phyloP scores from a whole-genome alignment of 2,113 vertebrate genomes.

The Bos indicus region DNA sequence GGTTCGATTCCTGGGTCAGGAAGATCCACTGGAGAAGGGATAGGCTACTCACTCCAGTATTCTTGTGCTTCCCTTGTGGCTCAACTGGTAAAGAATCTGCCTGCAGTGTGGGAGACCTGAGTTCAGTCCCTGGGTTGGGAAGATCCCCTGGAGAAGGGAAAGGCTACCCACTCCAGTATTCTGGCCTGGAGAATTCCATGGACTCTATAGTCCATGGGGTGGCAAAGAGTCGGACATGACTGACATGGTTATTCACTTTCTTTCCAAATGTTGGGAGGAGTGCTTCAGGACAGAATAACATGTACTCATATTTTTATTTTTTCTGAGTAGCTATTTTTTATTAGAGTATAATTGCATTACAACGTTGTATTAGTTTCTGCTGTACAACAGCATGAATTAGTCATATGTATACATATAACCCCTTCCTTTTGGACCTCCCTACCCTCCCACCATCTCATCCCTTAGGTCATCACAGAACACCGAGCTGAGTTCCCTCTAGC shows the following conservation, averaged over 20 bases:
- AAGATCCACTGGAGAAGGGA: background rate
- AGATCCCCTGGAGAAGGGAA: background rate
- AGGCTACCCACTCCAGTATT: background rate
- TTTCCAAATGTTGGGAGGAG: background rate
- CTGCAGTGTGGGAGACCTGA: background rate
- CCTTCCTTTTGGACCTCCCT: background rate
- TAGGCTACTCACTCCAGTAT: background rate
- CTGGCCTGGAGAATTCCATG: background rate
- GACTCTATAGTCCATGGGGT: background rate
- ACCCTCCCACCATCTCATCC: background rate
- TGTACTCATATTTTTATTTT: background rate
- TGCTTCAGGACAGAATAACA: background rate
- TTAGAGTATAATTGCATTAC: background rate
- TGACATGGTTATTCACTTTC: background rate
- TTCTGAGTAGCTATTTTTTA: background rate
- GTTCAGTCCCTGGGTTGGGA: rapidly evolving
- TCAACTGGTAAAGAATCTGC: background rate
- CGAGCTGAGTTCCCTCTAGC: background rate
- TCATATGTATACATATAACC: background rate
- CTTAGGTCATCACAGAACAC: background rate
- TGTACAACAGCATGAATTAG: background rate
- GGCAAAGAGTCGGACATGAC: background rate
- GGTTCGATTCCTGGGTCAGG: background rate
- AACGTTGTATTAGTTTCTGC: background rate
- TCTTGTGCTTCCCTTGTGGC: background rate